A percentile compares a stretch with the other conserved stretches of the same genome.
Conservation (phyloP, 2,113 vertebrate species). For the Dasyurus viverrinus region DNA sequence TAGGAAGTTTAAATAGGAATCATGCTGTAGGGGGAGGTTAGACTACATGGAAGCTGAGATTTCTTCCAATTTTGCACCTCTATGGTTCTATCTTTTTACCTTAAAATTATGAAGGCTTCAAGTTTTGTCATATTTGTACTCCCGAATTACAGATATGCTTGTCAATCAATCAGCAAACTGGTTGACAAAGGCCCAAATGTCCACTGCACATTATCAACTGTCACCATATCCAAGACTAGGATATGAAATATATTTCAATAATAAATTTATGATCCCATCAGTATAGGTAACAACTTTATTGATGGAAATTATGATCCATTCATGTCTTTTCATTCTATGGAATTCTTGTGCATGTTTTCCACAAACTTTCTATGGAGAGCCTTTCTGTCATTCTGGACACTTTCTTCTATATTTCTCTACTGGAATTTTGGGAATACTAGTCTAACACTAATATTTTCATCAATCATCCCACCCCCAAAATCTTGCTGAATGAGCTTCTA, state of each 20-base stretch:
- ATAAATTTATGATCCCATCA: not conserved
- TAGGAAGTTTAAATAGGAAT: not conserved
- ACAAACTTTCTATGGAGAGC: not conserved
- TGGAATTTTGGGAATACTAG: not conserved
- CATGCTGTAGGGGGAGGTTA: not conserved
- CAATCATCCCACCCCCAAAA: not conserved
- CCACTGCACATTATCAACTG: not conserved
- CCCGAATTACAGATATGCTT: not conserved
- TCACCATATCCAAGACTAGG: not conserved
- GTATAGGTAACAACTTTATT: not conserved
- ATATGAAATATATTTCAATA: not conserved
- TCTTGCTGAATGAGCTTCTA: not conserved
- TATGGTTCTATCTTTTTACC: not conserved
- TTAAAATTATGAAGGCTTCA: not conserved
- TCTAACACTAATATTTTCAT: not conserved
- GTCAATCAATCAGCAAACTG: not conserved
- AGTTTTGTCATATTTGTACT: not conserved
- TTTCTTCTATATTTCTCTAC: not conserved
- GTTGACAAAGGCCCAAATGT: not conserved
- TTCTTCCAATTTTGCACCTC: not conserved
- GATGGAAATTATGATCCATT: not conserved
- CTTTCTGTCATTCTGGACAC: not conserved
- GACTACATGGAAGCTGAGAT: not conserved
- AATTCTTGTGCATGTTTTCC: not conserved
- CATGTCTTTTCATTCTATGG: not conserved